phyloP scores from a whole-genome alignment of 2,113 vertebrate species.

The Ancistrus triradiatus region DNA sequence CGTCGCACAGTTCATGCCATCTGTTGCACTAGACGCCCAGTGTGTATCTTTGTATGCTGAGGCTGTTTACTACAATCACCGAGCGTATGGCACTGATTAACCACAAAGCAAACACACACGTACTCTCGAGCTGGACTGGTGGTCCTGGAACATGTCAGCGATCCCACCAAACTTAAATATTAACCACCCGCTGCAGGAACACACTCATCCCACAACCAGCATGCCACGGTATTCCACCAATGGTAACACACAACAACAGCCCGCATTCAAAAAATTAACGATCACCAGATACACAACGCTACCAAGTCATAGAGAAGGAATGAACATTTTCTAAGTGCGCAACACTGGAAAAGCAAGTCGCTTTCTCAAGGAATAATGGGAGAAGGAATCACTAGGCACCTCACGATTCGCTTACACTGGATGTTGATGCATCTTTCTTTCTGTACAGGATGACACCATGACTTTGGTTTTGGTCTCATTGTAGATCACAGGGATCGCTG shows the following conservation, averaged over 20 bases:
- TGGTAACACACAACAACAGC: conserved; percentile 53
- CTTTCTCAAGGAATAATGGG: too few species aligned
- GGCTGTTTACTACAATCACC: conserved; percentile 58
- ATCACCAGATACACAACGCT: conserved; percentile 57
- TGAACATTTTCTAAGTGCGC: too few species aligned
- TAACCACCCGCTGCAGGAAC: conserved; percentile 39
- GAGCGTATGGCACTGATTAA: conserved; percentile 70
- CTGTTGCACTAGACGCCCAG: background rate
- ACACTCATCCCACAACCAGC: background rate
- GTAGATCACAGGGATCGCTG: too few species aligned
- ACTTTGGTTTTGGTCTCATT: too few species aligned
- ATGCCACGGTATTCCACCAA: conserved; percentile 19
- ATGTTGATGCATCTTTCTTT: too few species aligned
- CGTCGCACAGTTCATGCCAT: background rate
- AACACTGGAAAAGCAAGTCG: too few species aligned
- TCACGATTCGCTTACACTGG: too few species aligned
- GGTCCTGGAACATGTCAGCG: conserved; percentile 31
- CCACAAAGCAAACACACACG: conserved; percentile 67
- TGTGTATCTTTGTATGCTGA: conserved; percentile 21
- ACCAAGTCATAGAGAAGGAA: too few species aligned
- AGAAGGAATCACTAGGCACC: too few species aligned
- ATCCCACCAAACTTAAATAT: conserved; percentile 45
- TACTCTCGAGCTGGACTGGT: background rate
- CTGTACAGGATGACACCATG: too few species aligned
- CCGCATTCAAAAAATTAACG: conserved; percentile 56